Conservation (phyloP, 2,888 invertebrate species). For the Oscheius sp. region DNA sequence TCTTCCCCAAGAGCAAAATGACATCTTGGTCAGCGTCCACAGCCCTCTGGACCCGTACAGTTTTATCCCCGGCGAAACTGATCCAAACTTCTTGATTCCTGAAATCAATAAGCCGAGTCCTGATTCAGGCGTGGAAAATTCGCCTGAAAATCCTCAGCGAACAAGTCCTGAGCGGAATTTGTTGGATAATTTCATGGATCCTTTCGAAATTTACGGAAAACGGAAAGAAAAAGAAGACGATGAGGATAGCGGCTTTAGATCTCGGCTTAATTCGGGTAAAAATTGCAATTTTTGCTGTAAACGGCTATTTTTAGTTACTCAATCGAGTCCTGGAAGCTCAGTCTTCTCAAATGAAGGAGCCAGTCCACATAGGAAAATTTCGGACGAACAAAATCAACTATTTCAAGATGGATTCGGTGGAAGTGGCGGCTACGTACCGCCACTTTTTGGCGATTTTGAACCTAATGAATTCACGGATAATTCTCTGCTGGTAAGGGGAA, state of each 20-base stretch:
- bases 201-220: slow-evolving; percentile 36
- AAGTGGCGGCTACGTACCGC: not conserved
- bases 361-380: slow-evolving; percentile 54
- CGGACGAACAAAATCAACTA: slow-evolving; percentile 16
- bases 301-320: slow-evolving; percentile 45
- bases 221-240: slow-evolving; percentile 60
- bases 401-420: slow-evolving; percentile 20
- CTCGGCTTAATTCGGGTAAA: slow-evolving; percentile 49
- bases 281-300: not conserved
- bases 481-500: slow-evolving; percentile 21
- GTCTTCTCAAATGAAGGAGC: slow-evolving; percentile 50
- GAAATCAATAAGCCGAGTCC: slow-evolving; percentile 40
- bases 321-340: slow-evolving; percentile 58
- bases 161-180: slow-evolving; percentile 41
- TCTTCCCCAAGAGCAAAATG: slow-evolving; percentile 47
- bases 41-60: slow-evolving; percentile 58
- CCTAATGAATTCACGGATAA: slow-evolving; percentile 6
- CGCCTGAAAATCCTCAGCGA: slow-evolving; percentile 45
- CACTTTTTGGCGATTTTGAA: slow-evolving; percentile 16
- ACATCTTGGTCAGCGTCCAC: slow-evolving; percentile 53
- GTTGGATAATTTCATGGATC: not conserved
- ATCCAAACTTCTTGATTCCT: slow-evolving; percentile 39
- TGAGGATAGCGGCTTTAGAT: slow-evolving; percentile 69
- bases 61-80: slow-evolving; percentile 55
- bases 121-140: slow-evolving; percentile 52